phyloP scores from a whole-genome alignment of 2,113 vertebrate species.

The Apaloderma vittatum region DNA sequence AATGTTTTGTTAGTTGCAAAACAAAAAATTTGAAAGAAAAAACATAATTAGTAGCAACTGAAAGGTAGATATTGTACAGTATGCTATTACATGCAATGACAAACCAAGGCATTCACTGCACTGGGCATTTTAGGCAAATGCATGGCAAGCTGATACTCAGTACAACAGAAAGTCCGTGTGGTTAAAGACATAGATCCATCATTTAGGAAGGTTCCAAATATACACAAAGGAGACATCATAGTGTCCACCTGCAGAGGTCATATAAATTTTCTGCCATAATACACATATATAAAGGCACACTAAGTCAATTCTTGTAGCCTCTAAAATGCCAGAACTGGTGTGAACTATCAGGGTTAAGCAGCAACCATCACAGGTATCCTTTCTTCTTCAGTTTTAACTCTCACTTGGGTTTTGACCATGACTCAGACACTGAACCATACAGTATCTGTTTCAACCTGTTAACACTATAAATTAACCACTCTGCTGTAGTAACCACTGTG shows the following conservation, averaged over 20 bases:
- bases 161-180: not conserved
- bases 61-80: not conserved
- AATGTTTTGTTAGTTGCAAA: accelerated
- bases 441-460: not conserved
- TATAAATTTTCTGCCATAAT: not conserved
- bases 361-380: not conserved
- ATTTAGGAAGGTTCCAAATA: not conserved
- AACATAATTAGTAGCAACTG: not conserved
- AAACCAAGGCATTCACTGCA: not conserved
- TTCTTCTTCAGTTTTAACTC: not conserved
- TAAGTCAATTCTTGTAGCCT: not conserved
- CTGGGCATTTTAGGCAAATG: not conserved
- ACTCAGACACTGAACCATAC: not conserved
- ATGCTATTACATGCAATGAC: not conserved
- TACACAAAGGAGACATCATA: not conserved
- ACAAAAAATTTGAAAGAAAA: not conserved
- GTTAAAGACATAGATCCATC: not conserved
- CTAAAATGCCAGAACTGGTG: not conserved
- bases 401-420: not conserved
- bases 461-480: not conserved
- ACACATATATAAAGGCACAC: accelerated
- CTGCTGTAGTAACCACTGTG: not conserved
- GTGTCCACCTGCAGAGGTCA: not conserved
- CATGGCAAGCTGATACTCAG: not conserved
- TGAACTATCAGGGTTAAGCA: not conserved